Base-by-base conservation (phyloP, 2,113 vertebrate genomes). In the Leucosticte australis region DNA sequence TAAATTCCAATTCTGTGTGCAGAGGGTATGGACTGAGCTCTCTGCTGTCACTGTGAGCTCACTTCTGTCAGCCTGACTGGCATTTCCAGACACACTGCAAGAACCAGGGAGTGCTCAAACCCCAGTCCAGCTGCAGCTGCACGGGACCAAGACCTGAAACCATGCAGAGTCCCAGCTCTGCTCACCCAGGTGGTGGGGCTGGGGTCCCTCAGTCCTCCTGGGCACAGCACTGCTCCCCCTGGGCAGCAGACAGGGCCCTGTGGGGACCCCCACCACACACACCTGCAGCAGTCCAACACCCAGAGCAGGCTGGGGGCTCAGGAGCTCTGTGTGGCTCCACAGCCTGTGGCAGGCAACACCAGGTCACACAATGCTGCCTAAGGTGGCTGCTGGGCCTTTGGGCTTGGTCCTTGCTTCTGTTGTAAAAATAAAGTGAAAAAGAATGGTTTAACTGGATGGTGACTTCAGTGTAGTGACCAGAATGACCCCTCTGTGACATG, bases 241-340 rank as follows among this genome's bases (percentile, higher is more conserved):
- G 1, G 0, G 13, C 60, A 2, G 18, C 1, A 39, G 37, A 2
- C 62, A 67, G 67, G 39, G 79, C 55, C 35, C 0, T 2, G 23
- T 23, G 73, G 62, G 76, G 27, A 33, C n/a, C 55, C 80, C 37
- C 46, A 37, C 7, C 16, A 41, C 1, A 5, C 44, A 47, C 21
- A 71, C 11, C 52, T 37, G 22, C 4, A 11, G n/a, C 1, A 30
- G 21, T 22, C 52, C 67, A 46, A 24, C n/a, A 23, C 42, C 27
- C 76, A 16, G 57, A 15, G 82, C 22, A 70, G 62, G 41, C 49
- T 52, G 74, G 78, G 78, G 74, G 75, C 90, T 67, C 85, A 59
- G 44, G 68, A 67, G 55, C 60, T 75, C 67, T 7, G 31, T 8
- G 31, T 0, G 4, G 35, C 41, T 62, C 79, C 55, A 10, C 44